These are phyloP conservation scores for Nothobranchius furzeri DNA, from an alignment of 2,113 vertebrate species.

Conservation along the genomic window DNA sequence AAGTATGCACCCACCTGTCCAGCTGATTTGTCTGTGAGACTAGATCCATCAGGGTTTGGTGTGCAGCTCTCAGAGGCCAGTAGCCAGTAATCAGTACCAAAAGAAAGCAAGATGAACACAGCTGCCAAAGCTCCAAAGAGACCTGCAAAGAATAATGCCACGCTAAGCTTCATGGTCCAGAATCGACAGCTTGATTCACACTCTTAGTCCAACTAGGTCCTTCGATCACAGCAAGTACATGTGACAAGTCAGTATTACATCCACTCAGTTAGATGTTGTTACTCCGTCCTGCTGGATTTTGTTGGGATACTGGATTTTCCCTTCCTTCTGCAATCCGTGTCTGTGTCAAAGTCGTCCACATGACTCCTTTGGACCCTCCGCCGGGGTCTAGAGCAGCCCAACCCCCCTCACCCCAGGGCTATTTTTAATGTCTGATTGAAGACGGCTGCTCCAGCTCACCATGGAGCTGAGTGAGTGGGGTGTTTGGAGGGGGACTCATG, in stretches of 20 bases:
- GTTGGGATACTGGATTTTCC: slow-evolving; percentile 24
- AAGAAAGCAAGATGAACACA: slow-evolving; percentile 89
- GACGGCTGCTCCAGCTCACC: slow-evolving; percentile 63
- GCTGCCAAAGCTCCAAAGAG: slow-evolving; percentile 91
- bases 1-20: slow-evolving; percentile 59
- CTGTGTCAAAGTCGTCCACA: slow-evolving; percentile 59
- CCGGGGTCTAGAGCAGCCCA: slow-evolving; percentile 65
- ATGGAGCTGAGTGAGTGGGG: slow-evolving; percentile 48
- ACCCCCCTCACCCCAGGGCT: slow-evolving; percentile 66
- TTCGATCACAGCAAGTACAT: slow-evolving; percentile 40
- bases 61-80: slow-evolving; percentile 87
- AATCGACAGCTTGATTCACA: slow-evolving; percentile 20
- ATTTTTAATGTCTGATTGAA: slow-evolving; percentile 91
- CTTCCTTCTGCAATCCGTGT: slow-evolving; percentile 40
- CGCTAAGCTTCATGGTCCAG: slow-evolving; percentile 86
- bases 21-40: background rate
- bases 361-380: slow-evolving; percentile 54
- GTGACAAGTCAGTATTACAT: slow-evolving; percentile 40
- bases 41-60: slow-evolving; percentile 41
- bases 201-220: slow-evolving; percentile 21
- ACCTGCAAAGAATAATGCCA: slow-evolving; percentile 92
- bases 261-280: slow-evolving; percentile 15
- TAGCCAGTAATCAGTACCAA: slow-evolving; percentile 98
- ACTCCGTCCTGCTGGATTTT: slow-evolving; percentile 7
- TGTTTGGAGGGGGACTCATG: slow-evolving; percentile 40